Evolutionary conservation across 2,888 invertebrate species (phyloP).

Genomic region (Apamea monoglypha): DNA sequence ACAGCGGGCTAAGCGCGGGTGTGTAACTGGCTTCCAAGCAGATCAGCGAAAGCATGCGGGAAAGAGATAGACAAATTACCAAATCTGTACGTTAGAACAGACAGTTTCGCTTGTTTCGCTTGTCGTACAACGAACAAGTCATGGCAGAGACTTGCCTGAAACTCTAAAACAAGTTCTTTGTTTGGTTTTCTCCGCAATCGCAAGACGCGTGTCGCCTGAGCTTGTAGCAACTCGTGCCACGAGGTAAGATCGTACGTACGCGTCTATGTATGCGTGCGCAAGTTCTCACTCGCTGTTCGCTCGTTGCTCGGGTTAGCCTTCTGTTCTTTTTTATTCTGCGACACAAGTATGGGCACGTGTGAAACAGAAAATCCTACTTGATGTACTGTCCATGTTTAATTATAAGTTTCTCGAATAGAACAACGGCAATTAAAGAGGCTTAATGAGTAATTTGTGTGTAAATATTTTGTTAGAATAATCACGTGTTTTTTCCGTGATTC

Average conservation of each 20-base stretch:
- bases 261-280: too few relatives aligned
- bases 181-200: neutral
- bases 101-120: neutral
- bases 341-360: constrained; percentile 77
- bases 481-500: constrained; percentile 47
- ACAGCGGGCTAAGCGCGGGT: neutral
- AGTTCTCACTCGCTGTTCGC: neutral
- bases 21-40: neutral
- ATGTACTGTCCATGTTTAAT: constrained; percentile 80
- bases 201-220: neutral
- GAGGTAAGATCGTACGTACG: neutral
- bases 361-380: constrained; percentile 81
- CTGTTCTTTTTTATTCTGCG: constrained; percentile 63
- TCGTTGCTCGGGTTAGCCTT: neutral
- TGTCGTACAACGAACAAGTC: neutral
- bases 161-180: neutral
- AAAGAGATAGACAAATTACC: neutral
- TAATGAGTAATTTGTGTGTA: constrained; percentile 65
- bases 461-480: constrained; percentile 62
- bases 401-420: constrained; percentile 74
- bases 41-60: neutral
- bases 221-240: too few relatives aligned
- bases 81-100: neutral
- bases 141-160: neutral
- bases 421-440: constrained; percentile 72